Percentiles rank a stretch among this genome's conserved stretches.
phyloP scores from a whole-genome alignment of 1,140 invertebrate genomes.

The Cepaea nemoralis region DNA sequence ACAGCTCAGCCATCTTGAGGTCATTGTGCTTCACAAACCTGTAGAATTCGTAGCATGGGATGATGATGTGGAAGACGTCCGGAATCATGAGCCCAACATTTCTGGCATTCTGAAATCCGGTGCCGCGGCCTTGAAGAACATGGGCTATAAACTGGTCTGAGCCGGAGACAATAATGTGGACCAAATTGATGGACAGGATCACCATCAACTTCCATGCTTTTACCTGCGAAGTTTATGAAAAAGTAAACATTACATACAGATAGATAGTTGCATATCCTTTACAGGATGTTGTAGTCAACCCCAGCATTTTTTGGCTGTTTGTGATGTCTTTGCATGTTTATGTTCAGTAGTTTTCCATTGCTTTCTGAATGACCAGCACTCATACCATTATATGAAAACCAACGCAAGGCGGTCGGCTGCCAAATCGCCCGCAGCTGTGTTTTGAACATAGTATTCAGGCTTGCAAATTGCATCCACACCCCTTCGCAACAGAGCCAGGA shows the following conservation, averaged over 20 bases:
- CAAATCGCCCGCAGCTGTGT: no score
- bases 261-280: no score
- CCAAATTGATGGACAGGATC: constrained; percentile 78
- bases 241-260: neutral
- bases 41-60: constrained; percentile 74
- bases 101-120: constrained; percentile 76
- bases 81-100: constrained; percentile 84
- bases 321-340: no score
- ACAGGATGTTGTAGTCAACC: no score
- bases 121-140: constrained; percentile 80
- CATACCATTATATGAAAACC: no score
- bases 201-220: constrained; percentile 76
- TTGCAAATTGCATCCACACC: no score
- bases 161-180: constrained; percentile 82
- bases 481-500: no score
- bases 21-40: constrained; percentile 54
- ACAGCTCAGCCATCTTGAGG: constrained; percentile 53
- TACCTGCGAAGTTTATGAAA: neutral
- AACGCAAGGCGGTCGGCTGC: no score
- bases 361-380: no score
- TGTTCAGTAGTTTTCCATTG: no score
- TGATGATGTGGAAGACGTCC: constrained; percentile 79
- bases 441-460: no score
- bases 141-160: constrained; percentile 84
- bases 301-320: no score